Base-by-base conservation (phyloP, 2,797 vertebrate genomes). In the Etheostoma perlongum region DNA sequence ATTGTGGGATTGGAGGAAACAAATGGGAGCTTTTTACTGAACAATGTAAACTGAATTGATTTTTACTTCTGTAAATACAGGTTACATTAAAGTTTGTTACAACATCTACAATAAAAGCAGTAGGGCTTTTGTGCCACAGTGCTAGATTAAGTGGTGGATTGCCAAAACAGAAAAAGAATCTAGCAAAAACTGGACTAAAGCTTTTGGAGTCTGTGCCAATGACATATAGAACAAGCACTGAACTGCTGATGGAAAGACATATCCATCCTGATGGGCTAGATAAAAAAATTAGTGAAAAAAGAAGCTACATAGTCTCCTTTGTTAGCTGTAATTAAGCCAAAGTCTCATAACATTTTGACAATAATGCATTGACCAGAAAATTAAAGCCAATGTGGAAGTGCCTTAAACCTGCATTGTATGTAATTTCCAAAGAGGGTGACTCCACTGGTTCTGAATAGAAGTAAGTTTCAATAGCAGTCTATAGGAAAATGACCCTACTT, bases 1-100 rank as follows among this genome's bases (percentile, higher is more conserved):
- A 46, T 57, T 57, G 67, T 19, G 30, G 62, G 52, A 66, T 42
- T 47, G 57, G 5, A 44, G 27, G 21, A 78, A 72, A 85, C 60
- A 74, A 86, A 78, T 55, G n/a, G 63, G 18, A 75, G 66, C 67
- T 79, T 75, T 63, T 75, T 63, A 69, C 64, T 65, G 25, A 42
- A 54, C 19, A 16, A 60, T 60, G 30, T 72, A 72, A 81, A 66
- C 60, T 46, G 49, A 80, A 84, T 64, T 33, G 70, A 77, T 73
- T 82, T 58, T 55, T 46, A 9, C 61, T 25, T 66, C 57, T 42
- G 44, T 67, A 67, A 61, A 78, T 67, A 52, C 49, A 65, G 54
- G 52, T 36, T 27, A n/a, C 53, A 7, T 66, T 70, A 46, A 72
- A 70, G 60, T 23, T 51, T 58, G 40, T 72, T 74, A 62, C 59